phyloP scores from a whole-genome alignment of 2,797 vertebrate species.

The Rhynchotus rufescens region DNA sequence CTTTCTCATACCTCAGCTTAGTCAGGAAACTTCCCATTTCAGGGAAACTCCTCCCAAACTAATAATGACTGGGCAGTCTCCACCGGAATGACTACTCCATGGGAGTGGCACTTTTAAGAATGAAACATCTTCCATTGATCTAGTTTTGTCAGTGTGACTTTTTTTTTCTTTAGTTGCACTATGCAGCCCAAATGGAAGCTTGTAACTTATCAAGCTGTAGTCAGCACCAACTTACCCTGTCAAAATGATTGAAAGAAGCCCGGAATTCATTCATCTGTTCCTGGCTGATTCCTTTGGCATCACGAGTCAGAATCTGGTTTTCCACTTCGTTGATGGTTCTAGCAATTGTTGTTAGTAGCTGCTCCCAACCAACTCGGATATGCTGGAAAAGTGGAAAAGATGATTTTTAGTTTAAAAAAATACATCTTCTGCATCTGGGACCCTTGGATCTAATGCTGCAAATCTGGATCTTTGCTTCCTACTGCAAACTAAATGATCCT shows the following conservation, averaged over 20 bases:
- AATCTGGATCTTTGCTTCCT: background rate
- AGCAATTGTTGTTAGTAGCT: constrained; percentile 96
- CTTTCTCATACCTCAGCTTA: background rate
- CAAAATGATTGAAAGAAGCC: constrained; percentile 98
- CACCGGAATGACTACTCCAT: background rate
- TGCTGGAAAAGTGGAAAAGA: constrained; percentile 81
- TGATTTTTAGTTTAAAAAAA: background rate
- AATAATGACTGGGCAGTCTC: background rate
- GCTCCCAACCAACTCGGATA: constrained; percentile 98
- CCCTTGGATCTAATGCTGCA: background rate
- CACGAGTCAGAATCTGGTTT: constrained; percentile 96
- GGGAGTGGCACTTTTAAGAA: background rate
- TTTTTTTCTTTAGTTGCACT: background rate
- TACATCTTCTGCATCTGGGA: background rate
- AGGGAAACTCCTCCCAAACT: background rate
- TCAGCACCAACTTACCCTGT: constrained; percentile 86
- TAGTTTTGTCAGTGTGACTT: background rate
- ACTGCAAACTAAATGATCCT: background rate
- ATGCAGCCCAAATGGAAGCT: background rate
- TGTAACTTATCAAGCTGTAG: background rate
- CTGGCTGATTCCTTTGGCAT: constrained; percentile 98
- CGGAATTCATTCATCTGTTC: constrained; percentile 98
- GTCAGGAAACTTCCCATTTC: background rate
- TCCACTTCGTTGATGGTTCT: constrained; percentile 98
- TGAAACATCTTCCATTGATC: background rate